These are phyloP conservation scores for Heliconius nattereri DNA, from an alignment of 1,140 invertebrate species.

Conservation along the genomic window DNA sequence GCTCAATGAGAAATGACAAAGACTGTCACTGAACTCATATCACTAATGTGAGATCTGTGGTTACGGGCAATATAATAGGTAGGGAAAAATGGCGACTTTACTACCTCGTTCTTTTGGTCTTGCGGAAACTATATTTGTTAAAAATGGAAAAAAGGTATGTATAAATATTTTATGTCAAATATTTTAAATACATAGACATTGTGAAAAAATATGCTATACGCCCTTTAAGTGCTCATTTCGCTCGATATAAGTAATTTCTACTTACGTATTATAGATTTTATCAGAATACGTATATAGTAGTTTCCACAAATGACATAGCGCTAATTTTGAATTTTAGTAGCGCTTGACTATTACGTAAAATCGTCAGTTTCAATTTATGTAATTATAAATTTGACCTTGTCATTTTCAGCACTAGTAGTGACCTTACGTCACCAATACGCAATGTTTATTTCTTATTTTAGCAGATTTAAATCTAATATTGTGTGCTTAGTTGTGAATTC, in stretches of 20 bases:
- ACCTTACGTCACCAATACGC: constrained; percentile 68
- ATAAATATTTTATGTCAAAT: background rate
- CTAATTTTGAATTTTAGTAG: constrained; percentile 42
- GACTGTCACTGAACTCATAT: background rate
- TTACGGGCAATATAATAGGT: constrained; percentile 24
- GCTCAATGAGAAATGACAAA: background rate
- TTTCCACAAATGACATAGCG: constrained; percentile 20
- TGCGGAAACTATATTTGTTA: constrained; percentile 83
- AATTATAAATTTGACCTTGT: constrained; percentile 73
- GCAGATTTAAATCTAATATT: background rate
- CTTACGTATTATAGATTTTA: constrained; percentile 16
- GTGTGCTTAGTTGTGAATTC: no score
- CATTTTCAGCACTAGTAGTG: constrained; percentile 52
- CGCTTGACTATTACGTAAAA: constrained; percentile 35
- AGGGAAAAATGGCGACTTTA: constrained; percentile 85
- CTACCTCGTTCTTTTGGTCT: constrained; percentile 84
- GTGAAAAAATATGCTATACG: background rate
- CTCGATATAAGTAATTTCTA: constrained; percentile 15
- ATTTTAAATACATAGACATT: background rate
- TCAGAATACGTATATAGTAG: constrained; percentile 21
- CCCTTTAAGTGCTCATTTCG: background rate
- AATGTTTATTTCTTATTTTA: constrained; percentile 53
- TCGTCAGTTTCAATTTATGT: constrained; percentile 40
- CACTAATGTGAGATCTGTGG: constrained; percentile 7
- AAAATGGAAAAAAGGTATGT: constrained; percentile 85